These are phyloP conservation scores for Hybos culiciformis DNA, from an alignment of 2,888 invertebrate species.

Conservation along the genomic window DNA sequence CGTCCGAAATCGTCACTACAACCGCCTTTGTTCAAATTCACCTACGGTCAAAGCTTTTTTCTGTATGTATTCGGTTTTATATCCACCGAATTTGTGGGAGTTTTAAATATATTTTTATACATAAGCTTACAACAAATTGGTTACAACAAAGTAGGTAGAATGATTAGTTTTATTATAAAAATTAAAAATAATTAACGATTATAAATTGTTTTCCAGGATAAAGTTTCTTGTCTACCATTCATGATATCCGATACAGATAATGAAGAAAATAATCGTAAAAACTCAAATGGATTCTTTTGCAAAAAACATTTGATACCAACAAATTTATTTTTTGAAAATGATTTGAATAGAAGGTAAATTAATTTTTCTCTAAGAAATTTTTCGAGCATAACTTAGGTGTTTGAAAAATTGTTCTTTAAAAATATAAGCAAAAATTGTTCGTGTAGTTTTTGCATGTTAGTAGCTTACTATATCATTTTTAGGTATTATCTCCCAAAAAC, in stretches of 20 bases:
- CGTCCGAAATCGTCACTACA: conserved; percentile 65
- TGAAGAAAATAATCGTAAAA: background rate
- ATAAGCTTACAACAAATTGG: conserved; percentile 39
- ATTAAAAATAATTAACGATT: background rate
- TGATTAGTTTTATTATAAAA: background rate
- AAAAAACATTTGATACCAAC: conserved; percentile 11
- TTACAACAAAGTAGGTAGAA: conserved; percentile 27
- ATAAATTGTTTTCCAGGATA: conserved; percentile 17
- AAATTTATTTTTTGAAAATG: conserved; percentile 3
- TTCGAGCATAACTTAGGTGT: background rate
- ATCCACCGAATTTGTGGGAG: conserved; percentile 71
- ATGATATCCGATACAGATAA: conserved; percentile 13
- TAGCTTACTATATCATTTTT: background rate
- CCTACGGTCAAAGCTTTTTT: conserved; percentile 79
- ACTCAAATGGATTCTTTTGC: conserved; percentile 3
- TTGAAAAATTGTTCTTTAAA: background rate
- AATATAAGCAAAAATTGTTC: background rate
- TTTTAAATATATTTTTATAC: conserved; percentile 75
- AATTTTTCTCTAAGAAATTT: background rate
- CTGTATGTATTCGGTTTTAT: conserved; percentile 74
- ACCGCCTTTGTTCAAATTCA: conserved; percentile 68
- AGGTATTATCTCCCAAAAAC: conserved; percentile 32
- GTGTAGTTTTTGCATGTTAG: too few species aligned
- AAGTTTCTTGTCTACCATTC: conserved; percentile 28
- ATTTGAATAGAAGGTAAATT: too few species aligned